Evolutionary conservation across 2,113 vertebrate species (phyloP).

Genomic region (Xerus inauris): DNA sequence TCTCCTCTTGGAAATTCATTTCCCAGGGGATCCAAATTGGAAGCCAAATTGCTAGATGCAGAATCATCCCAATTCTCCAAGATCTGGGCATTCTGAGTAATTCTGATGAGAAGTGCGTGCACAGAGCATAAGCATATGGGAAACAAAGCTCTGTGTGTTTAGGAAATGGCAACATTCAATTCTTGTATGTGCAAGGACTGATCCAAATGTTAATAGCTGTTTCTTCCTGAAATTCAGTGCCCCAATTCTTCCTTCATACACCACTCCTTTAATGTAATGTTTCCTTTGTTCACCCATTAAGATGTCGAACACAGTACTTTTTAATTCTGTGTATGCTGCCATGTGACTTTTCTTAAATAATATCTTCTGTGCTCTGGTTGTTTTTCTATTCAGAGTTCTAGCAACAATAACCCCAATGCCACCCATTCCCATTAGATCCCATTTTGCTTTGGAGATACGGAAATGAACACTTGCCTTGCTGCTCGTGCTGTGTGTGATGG

Average conservation of each 20-base stretch:
- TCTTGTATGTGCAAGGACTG: background rate
- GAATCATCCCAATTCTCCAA: conserved; percentile 59
- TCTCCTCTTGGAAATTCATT: conserved; percentile 62
- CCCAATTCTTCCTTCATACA: background rate
- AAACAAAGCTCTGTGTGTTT: conserved; percentile 21
- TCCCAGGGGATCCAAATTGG: conserved; percentile 56
- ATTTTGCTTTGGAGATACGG: background rate
- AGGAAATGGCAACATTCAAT: background rate
- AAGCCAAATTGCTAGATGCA: conserved; percentile 65
- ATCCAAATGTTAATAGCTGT: background rate
- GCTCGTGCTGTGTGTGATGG: background rate
- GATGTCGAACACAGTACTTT: background rate
- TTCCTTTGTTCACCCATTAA: background rate
- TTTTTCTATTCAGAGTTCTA: conserved; percentile 15
- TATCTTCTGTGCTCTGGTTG: background rate
- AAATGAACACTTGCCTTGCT: background rate
- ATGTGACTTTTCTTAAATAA: background rate
- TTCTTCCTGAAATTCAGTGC: conserved; percentile 14
- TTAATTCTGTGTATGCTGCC: background rate
- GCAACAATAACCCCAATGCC: background rate
- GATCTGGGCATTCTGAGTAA: conserved; percentile 38
- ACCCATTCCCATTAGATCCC: background rate
- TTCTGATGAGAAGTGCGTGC: background rate
- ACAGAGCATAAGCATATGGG: background rate
- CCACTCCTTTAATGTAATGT: background rate